Evolutionary conservation across 2,888 invertebrate genomes (phyloP).

Genomic region (Selenia dentaria): DNA sequence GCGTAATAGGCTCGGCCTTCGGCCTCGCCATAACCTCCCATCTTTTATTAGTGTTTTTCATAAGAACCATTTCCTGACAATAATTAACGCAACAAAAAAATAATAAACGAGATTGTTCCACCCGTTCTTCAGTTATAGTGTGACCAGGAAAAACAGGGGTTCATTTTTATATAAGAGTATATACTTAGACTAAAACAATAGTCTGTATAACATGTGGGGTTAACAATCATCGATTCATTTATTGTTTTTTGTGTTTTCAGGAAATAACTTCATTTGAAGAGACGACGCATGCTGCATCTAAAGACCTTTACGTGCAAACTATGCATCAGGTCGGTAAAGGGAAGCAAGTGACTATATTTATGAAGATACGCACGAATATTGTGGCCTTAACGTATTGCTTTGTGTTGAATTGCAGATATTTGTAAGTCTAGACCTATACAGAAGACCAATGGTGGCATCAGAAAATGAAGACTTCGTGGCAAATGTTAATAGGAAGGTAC

Average conservation of each 20-base stretch:
- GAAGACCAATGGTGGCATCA: slow-evolving; percentile 72
- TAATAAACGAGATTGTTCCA: too few relatives aligned
- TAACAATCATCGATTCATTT: too few relatives aligned
- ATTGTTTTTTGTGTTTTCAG: slow-evolving; percentile 38
- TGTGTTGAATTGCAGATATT: slow-evolving; percentile 63
- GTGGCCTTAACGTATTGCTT: neutral
- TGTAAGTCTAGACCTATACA: slow-evolving; percentile 70
- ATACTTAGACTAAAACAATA: too few relatives aligned
- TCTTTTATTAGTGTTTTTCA: too few relatives aligned
- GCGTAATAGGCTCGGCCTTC: too few relatives aligned
- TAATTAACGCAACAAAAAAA: too few relatives aligned
- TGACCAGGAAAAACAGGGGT: too few relatives aligned
- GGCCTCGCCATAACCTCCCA: too few relatives aligned
- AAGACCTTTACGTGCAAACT: slow-evolving; percentile 70
- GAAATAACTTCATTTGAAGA: slow-evolving; percentile 71
- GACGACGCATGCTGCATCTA: slow-evolving; percentile 39
- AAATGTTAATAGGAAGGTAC: slow-evolving; percentile 83
- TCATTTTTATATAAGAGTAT: too few relatives aligned
- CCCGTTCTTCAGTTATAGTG: too few relatives aligned
- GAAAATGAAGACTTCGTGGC: slow-evolving; percentile 85
- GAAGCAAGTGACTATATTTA: neutral
- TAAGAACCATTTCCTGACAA: too few relatives aligned
- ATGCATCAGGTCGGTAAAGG: slow-evolving; percentile 71
- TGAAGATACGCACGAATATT: neutral
- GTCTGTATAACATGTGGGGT: too few relatives aligned